Percentiles rank a stretch among this genome's conserved stretches.
Evolutionary conservation across 2,113 vertebrate species (phyloP).

Genomic region (Oreocharis arfaki): DNA sequence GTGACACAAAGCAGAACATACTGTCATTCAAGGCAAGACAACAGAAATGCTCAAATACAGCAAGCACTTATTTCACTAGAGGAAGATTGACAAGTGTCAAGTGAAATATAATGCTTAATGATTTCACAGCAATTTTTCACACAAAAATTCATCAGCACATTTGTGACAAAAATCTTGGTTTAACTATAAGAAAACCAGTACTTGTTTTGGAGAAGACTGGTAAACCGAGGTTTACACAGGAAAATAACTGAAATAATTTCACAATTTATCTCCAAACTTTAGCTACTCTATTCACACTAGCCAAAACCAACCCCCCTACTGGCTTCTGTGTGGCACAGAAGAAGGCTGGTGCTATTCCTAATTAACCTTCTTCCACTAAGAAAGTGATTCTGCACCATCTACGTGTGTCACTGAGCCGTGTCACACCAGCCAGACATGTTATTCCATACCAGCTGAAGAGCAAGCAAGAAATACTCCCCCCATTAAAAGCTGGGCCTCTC

Average conservation of each 20-base stretch:
- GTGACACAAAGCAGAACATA: slow-evolving; percentile 21
- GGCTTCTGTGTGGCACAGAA: background rate
- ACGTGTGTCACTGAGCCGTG: background rate
- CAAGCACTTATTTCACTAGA: background rate
- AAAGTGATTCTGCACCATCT: background rate
- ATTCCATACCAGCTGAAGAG: background rate
- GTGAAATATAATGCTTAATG: background rate
- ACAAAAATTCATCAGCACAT: background rate
- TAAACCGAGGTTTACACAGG: background rate
- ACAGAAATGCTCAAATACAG: background rate
- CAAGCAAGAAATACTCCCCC: background rate
- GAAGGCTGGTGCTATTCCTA: background rate
- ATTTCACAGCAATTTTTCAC: background rate
- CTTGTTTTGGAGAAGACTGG: background rate
- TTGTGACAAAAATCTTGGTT: background rate
- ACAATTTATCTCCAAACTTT: background rate
- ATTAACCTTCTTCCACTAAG: background rate
- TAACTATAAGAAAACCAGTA: background rate
- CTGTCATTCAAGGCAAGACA: background rate
- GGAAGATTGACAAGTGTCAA: background rate
- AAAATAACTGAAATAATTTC: background rate
- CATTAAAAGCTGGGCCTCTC: background rate
- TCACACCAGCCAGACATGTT: background rate
- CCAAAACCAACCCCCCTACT: background rate
- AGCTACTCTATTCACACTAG: background rate